These are phyloP conservation scores for Saguinus midas DNA, from an alignment of 2,113 vertebrate genomes.

Conservation along the genomic window DNA sequence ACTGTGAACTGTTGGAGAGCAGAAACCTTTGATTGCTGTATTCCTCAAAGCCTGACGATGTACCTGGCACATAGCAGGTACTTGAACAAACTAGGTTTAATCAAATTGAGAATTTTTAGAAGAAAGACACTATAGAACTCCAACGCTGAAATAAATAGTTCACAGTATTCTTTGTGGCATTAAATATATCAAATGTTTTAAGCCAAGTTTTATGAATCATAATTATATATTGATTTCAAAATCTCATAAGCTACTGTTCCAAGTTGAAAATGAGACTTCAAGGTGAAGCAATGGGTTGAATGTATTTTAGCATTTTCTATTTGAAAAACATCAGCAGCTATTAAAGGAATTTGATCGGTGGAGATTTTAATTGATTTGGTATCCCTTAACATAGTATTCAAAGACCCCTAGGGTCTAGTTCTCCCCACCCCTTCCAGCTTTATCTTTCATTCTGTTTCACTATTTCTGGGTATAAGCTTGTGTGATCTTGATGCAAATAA, in stretches of 20 bases:
- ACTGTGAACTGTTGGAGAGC: not conserved
- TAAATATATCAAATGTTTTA: not conserved
- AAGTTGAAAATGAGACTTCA: slow-evolving; percentile 14
- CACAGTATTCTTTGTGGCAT: not conserved
- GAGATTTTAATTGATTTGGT: not conserved
- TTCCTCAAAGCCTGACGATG: not conserved
- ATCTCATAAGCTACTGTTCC: not conserved
- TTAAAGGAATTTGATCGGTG: not conserved
- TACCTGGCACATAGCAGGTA: not conserved
- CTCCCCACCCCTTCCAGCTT: not conserved
- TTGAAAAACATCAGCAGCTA: not conserved
- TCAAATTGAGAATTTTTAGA: slow-evolving; percentile 13
- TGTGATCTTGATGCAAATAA: not conserved
- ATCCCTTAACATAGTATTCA: not conserved
- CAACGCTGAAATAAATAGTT: not conserved
- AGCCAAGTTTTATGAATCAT: not conserved
- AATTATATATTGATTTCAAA: slow-evolving; percentile 16
- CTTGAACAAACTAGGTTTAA: not conserved
- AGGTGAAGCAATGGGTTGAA: not conserved
- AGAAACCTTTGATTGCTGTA: not conserved
- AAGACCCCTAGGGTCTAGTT: not conserved
- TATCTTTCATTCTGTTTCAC: not conserved
- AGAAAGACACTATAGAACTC: not conserved
- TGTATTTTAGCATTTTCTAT: slow-evolving; percentile 28
- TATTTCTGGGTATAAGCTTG: not conserved